Conservation (phyloP, 2,888 invertebrate species). For the Tortrix viridana region DNA sequence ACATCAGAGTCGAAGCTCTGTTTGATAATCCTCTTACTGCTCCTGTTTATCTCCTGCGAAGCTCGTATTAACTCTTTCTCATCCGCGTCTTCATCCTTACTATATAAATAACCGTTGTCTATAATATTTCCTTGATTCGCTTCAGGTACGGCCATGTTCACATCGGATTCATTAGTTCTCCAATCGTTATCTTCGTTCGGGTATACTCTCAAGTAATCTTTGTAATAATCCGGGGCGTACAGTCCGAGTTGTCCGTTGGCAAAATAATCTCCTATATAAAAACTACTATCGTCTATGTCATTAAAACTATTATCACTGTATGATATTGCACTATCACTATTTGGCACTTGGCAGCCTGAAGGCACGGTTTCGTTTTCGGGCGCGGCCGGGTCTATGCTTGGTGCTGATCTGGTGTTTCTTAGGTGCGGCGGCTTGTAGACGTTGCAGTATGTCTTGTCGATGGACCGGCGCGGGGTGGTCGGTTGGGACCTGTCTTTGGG, state of each 20-base stretch:
- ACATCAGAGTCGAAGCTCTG: slow-evolving; percentile 87
- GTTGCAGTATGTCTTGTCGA: slow-evolving; percentile 78
- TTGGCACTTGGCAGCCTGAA: slow-evolving; percentile 79
- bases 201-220: slow-evolving; percentile 56
- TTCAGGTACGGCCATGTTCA: slow-evolving; percentile 70
- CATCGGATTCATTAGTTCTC: slow-evolving; percentile 70
- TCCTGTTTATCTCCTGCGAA: slow-evolving; percentile 86
- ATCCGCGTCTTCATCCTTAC: slow-evolving; percentile 84
- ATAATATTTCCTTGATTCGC: slow-evolving; percentile 72
- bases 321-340: slow-evolving; percentile 81
- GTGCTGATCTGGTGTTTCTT: slow-evolving; percentile 68
- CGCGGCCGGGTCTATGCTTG: slow-evolving; percentile 61
- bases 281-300: slow-evolving; percentile 72
- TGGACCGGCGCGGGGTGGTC: slow-evolving; percentile 69
- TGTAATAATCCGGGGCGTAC: slow-evolving; percentile 70
- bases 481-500: slow-evolving; percentile 67
- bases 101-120: slow-evolving; percentile 77
- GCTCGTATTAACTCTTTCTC: slow-evolving; percentile 84
- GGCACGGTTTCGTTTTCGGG: slow-evolving; percentile 71
- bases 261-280: slow-evolving; percentile 82
- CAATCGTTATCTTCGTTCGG: slow-evolving; percentile 54
- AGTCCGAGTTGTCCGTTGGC: slow-evolving; percentile 77
- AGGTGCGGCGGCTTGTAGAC: slow-evolving; percentile 81
- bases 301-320: slow-evolving; percentile 76
- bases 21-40: slow-evolving; percentile 85